Evolutionary conservation across 2,888 invertebrate genomes (phyloP).

Genomic region (Drosophila falleni): DNA sequence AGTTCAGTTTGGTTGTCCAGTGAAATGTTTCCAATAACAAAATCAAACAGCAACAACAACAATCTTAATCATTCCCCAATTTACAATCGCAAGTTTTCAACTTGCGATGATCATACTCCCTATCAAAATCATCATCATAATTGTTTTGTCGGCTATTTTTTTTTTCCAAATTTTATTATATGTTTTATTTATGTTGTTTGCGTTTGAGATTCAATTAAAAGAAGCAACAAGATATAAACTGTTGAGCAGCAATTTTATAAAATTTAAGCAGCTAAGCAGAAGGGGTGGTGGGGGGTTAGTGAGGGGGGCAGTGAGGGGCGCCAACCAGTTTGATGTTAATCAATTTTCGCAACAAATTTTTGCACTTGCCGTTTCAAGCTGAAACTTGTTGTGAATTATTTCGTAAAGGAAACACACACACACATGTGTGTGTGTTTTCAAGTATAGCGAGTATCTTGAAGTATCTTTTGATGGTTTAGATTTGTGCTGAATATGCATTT

Average conservation of each 20-base stretch:
- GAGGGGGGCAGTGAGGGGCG: background rate
- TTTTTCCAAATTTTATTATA: slow-evolving; percentile 7
- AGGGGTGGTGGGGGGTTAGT: too few species aligned
- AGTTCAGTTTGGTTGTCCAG: slow-evolving; percentile 39
- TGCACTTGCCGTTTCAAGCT: slow-evolving; percentile 71
- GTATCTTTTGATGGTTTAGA: slow-evolving; percentile 9
- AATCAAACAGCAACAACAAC: slow-evolving; percentile 12
- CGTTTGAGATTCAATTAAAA: slow-evolving; percentile 71
- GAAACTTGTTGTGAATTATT: slow-evolving; percentile 56
- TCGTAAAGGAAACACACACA: slow-evolving; percentile 42
- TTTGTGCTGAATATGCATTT: slow-evolving; percentile 68
- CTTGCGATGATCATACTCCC: slow-evolving; percentile 48
- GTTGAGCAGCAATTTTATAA: slow-evolving; percentile 64
- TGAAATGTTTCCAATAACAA: slow-evolving; percentile 48
- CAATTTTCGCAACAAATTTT: slow-evolving; percentile 78
- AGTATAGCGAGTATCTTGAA: slow-evolving; percentile 1
- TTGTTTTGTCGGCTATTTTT: slow-evolving; percentile 47
- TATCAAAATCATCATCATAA: slow-evolving; percentile 31
- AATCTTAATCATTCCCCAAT: slow-evolving; percentile 13
- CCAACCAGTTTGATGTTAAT: slow-evolving; percentile 76
- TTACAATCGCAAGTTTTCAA: slow-evolving; percentile 19
- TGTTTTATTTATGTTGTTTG: slow-evolving; percentile 43
- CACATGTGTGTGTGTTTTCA: slow-evolving; percentile 8
- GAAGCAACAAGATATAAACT: slow-evolving; percentile 17
- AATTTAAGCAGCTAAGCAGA: slow-evolving; percentile 34